These are phyloP conservation scores for Corythornis cristatus DNA, from an alignment of 2,113 vertebrate genomes.

Conservation along the genomic window DNA sequence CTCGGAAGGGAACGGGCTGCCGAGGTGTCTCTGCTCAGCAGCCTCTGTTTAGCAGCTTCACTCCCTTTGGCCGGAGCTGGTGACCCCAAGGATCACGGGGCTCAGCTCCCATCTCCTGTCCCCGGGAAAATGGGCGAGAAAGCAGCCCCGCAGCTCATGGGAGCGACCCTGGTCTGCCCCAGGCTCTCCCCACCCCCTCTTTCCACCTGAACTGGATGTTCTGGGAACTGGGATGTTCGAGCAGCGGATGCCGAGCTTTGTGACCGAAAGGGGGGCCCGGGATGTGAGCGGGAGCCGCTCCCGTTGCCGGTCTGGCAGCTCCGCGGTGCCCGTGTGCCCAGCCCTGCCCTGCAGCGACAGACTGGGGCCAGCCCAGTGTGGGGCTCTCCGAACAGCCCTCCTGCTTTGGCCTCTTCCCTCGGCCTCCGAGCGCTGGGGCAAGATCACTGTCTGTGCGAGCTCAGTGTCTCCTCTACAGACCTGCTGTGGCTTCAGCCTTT, in stretches of 20 bases:
- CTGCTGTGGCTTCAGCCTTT: not conserved
- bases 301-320: no score
- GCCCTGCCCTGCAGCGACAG: rapidly evolving
- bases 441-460: not conserved
- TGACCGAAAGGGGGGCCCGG: rapidly evolving
- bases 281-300: not conserved
- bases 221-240: not conserved
- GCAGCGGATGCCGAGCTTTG: not conserved
- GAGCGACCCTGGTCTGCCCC: not conserved
- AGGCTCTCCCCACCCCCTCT: rapidly evolving
- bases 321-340: not conserved
- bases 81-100: not conserved
- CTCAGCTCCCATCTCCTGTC: rapidly evolving
- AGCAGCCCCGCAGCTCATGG: rapidly evolving
- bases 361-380: not conserved
- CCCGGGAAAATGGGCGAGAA: rapidly evolving
- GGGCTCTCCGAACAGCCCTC: not conserved
- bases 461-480: not conserved
- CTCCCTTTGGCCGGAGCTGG: no score
- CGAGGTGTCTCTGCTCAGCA: rapidly evolving
- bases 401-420: not conserved
- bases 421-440: not conserved
- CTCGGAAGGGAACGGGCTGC: not conserved
- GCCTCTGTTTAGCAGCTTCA: rapidly evolving
- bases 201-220: not conserved